These are phyloP conservation scores for Anthopleura sola DNA, from an alignment of 64 coral and sea anemone genomes.

Conservation along the genomic window DNA sequence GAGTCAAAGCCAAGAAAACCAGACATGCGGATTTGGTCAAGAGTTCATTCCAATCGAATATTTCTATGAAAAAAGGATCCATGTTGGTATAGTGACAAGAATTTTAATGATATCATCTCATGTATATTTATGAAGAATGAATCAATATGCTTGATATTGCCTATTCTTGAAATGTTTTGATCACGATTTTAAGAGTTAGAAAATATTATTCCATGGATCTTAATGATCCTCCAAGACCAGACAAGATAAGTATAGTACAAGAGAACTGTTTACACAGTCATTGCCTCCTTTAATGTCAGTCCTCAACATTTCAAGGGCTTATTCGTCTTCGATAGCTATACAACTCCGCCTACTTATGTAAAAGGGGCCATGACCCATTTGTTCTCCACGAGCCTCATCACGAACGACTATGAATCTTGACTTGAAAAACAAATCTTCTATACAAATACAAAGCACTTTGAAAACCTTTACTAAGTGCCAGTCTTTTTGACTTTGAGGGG, in stretches of 20 bases:
- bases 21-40: background rate
- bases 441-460: background rate
- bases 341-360: background rate
- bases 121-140: background rate
- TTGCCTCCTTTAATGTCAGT: background rate
- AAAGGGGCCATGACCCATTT: conserved; percentile 10
- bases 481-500: background rate
- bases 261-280: background rate
- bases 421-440: background rate
- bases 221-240: background rate
- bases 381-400: background rate
- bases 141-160: background rate
- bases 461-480: background rate
- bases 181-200: background rate
- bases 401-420: background rate
- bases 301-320: background rate
- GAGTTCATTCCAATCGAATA: background rate
- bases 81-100: background rate
- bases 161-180: background rate
- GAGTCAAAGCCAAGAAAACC: background rate
- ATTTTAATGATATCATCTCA: background rate
- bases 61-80: background rate
- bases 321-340: background rate
- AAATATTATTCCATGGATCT: background rate
- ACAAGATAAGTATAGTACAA: background rate